These are phyloP conservation scores for Mnemiopsis leidyi DNA, from an alignment of 37 sponge, comb jelly and placozoan genomes.

Conservation along the genomic window DNA sequence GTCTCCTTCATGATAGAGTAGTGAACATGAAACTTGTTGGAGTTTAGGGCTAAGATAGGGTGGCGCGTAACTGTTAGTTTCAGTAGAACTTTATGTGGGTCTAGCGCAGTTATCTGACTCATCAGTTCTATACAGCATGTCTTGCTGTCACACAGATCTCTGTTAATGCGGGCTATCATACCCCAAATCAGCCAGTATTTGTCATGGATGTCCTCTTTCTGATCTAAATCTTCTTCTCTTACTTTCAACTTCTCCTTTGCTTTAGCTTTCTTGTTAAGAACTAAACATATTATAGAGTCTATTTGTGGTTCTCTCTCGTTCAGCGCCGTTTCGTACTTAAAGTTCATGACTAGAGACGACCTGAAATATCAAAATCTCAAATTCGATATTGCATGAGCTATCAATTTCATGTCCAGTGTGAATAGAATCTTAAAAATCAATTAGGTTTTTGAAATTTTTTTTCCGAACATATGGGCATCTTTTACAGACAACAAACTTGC, in stretches of 20 bases:
- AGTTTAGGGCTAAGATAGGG: background rate
- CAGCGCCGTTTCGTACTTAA: slow-evolving; percentile 14
- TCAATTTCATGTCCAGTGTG: too few relatives aligned
- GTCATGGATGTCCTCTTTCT: background rate
- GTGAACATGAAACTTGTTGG: slow-evolving; percentile 1
- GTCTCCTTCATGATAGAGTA: background rate
- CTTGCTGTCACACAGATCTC: background rate
- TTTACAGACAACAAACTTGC: too few relatives aligned
- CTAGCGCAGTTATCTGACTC: background rate
- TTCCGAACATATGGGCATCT: too few relatives aligned
- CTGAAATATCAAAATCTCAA: too few relatives aligned
- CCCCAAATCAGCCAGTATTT: background rate
- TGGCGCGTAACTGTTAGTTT: background rate
- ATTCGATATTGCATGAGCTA: too few relatives aligned
- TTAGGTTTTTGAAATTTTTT: too few relatives aligned
- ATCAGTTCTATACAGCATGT: background rate
- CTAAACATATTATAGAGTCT: slow-evolving; percentile 1
- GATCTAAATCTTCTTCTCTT: background rate
- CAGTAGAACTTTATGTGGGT: background rate
- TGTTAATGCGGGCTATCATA: background rate
- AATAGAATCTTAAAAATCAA: too few relatives aligned
- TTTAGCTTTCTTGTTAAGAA: background rate
- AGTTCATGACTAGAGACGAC: background rate
- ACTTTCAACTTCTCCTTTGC: background rate
- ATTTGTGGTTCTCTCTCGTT: background rate